Conservation (phyloP, 2,888 invertebrate genomes). For the Phaonia tiefii region DNA sequence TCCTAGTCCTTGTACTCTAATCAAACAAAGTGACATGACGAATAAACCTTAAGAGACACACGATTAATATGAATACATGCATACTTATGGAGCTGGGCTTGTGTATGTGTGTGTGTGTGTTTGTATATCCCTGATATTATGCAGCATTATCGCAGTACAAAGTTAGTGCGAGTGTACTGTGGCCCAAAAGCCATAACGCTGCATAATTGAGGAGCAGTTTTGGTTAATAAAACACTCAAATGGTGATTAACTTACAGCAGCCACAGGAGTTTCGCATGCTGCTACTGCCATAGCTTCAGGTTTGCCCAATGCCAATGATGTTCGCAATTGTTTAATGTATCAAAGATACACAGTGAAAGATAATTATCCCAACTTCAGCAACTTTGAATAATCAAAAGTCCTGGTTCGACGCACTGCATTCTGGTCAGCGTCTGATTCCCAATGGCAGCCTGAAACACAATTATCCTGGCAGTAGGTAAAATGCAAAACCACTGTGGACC, state of each 20-base stretch:
- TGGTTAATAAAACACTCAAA: slow-evolving; percentile 71
- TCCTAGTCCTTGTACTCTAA: slow-evolving; percentile 37
- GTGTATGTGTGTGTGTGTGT: neutral
- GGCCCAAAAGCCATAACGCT: slow-evolving; percentile 73
- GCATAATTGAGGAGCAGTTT: slow-evolving; percentile 77
- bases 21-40: slow-evolving; percentile 59
- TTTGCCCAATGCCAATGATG: no score
- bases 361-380: no score
- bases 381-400: no score
- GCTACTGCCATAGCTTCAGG: neutral
- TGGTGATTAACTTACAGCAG: slow-evolving; percentile 66
- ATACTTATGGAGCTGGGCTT: slow-evolving; percentile 4
- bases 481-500: no score
- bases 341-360: no score
- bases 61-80: slow-evolving; percentile 28
- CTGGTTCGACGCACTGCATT: no score
- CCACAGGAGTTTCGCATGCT: neutral
- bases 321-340: no score
- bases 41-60: slow-evolving; percentile 34
- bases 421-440: no score
- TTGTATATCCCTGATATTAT: neutral
- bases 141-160: no score
- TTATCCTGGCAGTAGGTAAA: no score
- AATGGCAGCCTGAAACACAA: no score
- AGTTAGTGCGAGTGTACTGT: neutral